These are phyloP conservation scores for Agriopis leucophaearia DNA, from an alignment of 2,888 invertebrate species.

Conservation along the genomic window DNA sequence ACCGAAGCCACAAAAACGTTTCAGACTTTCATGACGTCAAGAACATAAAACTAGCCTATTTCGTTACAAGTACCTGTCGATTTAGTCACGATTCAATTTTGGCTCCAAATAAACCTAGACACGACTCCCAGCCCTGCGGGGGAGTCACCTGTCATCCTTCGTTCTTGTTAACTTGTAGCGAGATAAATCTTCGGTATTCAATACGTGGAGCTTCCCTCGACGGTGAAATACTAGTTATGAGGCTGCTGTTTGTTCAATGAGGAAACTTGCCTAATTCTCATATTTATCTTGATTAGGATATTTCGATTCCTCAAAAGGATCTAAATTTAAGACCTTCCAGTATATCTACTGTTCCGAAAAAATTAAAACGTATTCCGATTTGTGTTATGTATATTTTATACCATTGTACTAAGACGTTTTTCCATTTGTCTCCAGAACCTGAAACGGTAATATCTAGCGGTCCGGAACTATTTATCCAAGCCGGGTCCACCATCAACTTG, in stretches of 20 bases:
- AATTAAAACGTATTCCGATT: background rate
- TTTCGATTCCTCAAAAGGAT: no score
- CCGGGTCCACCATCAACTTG: conserved; percentile 95
- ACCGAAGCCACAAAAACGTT: conserved; percentile 26
- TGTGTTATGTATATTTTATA: background rate
- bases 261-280: background rate
- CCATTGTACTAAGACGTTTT: background rate
- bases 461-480: conserved; percentile 93
- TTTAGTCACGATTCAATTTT: conserved; percentile 45
- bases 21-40: conserved; percentile 22
- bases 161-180: conserved; percentile 38
- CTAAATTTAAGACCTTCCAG: no score
- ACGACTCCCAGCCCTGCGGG: conserved; percentile 35
- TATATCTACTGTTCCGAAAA: no score
- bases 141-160: conserved; percentile 47
- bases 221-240: background rate
- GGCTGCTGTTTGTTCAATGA: conserved; percentile 26
- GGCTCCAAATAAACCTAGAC: conserved; percentile 33
- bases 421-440: conserved; percentile 88
- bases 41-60: conserved; percentile 35
- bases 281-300: no score
- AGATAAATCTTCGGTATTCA: conserved; percentile 44
- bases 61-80: conserved; percentile 35
- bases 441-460: conserved; percentile 93
- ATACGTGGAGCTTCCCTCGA: conserved; percentile 30